Evolutionary conservation across 1,140 invertebrate species (phyloP).

Genomic region (Nebria ingens): DNA sequence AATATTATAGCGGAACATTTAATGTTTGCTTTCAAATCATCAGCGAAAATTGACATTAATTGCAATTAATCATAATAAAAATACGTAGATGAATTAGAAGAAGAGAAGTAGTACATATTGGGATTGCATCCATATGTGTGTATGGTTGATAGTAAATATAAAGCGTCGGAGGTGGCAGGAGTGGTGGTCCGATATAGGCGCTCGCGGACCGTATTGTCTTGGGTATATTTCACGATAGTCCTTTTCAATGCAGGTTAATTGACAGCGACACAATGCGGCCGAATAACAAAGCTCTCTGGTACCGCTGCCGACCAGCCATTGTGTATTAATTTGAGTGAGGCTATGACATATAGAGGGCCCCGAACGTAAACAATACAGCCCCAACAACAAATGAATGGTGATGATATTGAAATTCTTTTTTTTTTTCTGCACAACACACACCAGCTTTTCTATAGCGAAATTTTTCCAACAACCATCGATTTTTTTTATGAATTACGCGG

Average conservation of each 20-base stretch:
- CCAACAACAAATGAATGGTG: slow-evolving; percentile 5
- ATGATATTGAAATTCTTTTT: slow-evolving; percentile 7
- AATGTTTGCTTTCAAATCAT: too few relatives aligned
- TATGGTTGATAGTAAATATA: too few relatives aligned
- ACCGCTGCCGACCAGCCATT: slow-evolving; percentile 25
- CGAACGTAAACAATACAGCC: slow-evolving; percentile 13
- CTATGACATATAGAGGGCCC: slow-evolving; percentile 30
- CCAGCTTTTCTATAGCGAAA: slow-evolving; percentile 5
- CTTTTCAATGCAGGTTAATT: slow-evolving; percentile 33
- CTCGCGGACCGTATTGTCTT: slow-evolving; percentile 26
- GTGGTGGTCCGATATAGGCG: background rate
- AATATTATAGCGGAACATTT: too few relatives aligned
- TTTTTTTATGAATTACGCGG: background rate
- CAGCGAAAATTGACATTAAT: too few relatives aligned
- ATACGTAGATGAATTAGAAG: too few relatives aligned
- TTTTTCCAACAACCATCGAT: background rate
- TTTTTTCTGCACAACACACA: too few relatives aligned
- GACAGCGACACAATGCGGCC: slow-evolving; percentile 30
- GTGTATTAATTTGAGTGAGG: slow-evolving; percentile 32
- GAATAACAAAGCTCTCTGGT: slow-evolving; percentile 26
- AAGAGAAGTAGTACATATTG: too few relatives aligned
- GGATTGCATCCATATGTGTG: too few relatives aligned
- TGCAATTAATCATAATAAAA: too few relatives aligned
- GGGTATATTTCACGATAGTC: slow-evolving; percentile 31
- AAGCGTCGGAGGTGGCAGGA: background rate